Percentiles rank a stretch among this genome's conserved stretches.
These are phyloP conservation scores for Gortyna flavago DNA, from an alignment of 2,888 invertebrate genomes.

Conservation along the genomic window DNA sequence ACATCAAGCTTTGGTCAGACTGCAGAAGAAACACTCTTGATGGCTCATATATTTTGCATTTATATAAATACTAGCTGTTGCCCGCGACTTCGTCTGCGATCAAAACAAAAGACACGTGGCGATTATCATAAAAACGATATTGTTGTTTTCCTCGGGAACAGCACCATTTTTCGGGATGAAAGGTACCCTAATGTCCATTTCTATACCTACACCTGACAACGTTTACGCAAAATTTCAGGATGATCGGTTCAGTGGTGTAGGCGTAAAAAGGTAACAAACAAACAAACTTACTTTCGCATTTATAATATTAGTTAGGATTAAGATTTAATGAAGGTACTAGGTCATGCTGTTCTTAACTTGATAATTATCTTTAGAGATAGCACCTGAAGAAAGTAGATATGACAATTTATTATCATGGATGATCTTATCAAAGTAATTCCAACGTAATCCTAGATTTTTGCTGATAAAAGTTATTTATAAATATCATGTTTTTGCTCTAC, in stretches of 20 bases:
- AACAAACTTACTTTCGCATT: too few relatives aligned
- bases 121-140: too few relatives aligned
- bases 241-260: too few relatives aligned
- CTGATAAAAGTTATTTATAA: conserved; percentile 21
- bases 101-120: too few relatives aligned
- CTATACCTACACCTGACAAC: too few relatives aligned
- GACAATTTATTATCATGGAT: conserved; percentile 27
- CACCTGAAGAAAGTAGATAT: conserved; percentile 40
- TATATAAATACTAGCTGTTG: conserved; percentile 46
- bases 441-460: conserved; percentile 17
- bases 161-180: too few relatives aligned
- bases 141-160: too few relatives aligned
- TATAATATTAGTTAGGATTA: too few relatives aligned
- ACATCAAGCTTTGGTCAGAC: conserved; percentile 60
- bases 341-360: conserved; percentile 46
- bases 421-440: conserved; percentile 22
- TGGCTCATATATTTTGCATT: conserved; percentile 13
- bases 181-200: too few relatives aligned
- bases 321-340: conserved; percentile 55
- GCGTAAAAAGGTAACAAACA: too few relatives aligned
- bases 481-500: conserved; percentile 3
- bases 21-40: conserved; percentile 23
- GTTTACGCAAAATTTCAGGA: too few relatives aligned
- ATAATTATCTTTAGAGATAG: conserved; percentile 33
- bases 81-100: too few relatives aligned